These are phyloP conservation scores for Pithys albifrons DNA, from an alignment of 2,113 vertebrate species.

Conservation along the genomic window DNA sequence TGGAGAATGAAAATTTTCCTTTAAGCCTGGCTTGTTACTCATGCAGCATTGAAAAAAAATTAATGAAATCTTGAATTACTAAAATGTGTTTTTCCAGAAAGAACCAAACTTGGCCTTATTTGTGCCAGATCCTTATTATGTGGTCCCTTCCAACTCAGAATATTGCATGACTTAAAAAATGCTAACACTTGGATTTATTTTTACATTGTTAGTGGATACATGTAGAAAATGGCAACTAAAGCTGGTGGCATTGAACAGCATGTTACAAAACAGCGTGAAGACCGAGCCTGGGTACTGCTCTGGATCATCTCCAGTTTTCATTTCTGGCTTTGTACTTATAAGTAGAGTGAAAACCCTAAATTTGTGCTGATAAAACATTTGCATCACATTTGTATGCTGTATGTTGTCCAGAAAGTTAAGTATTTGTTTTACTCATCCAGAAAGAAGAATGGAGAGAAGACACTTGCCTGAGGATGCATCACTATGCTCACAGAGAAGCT, in stretches of 20 bases:
- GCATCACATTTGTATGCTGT: accelerated
- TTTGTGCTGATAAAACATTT: not conserved
- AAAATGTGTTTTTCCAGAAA: not conserved
- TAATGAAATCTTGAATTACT: not conserved
- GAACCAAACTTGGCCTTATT: not conserved
- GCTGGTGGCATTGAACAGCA: not conserved
- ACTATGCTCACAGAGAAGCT: not conserved
- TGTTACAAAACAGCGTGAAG: not conserved
- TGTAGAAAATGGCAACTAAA: not conserved
- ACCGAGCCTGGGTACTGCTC: not conserved
- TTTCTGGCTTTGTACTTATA: not conserved
- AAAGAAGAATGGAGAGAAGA: not conserved
- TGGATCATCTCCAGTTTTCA: not conserved
- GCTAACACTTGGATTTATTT: not conserved
- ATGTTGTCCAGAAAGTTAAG: not conserved
- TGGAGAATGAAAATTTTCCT: not conserved
- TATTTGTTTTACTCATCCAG: not conserved
- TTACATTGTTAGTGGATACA: not conserved
- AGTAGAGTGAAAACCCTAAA: not conserved
- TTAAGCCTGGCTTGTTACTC: not conserved
- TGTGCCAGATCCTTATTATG: not conserved
- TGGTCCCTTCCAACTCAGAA: not conserved
- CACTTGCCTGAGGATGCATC: not conserved
- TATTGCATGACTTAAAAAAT: not conserved
- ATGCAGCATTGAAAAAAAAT: not conserved